Base-by-base conservation (phyloP, 2,797 vertebrate species). In the Sebastes minor region DNA sequence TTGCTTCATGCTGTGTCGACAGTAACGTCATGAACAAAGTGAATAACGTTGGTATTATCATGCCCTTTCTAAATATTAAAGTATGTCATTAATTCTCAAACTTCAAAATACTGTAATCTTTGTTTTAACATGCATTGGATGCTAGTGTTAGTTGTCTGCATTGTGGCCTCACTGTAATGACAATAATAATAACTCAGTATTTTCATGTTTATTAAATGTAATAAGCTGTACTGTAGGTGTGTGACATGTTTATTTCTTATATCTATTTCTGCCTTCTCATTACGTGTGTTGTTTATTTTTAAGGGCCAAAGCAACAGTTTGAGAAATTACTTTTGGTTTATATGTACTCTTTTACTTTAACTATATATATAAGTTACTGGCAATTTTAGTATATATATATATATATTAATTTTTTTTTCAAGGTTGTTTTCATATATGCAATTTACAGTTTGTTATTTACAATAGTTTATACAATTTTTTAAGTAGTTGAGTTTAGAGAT, bases 161-260 rank as follows among this genome's bases (percentile, higher is more conserved):
- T 9, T 75, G 67, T 49, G 57, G 2, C 23, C 7, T 65, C 20
- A 72, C 55, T 78, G 27, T 62, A 63, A 74, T 38, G 61, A 79
- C 46, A 30, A 20, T 11, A n/a, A 20, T 11, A n/a, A 56, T 30
- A 53, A 65, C n/a, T 55, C 2, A 57, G 59, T 80, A 49, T 83
- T 89, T 78, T 78, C 4, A 64, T 5, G 10, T 81, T 60, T 1
- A 81, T 53, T 85, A 84, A 75, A 82, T 56, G n/a, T 56, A 66
- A 79, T n/a, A 52, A n/a, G 1, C 3, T 38, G 18, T 25, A 20
- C 2, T 38, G 18, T 25, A 20, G 12, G 10, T 35, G 18, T 55
- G 22, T 33, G 35, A 30, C 1, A 20, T 64, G 10, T 67, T 55
- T 20, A 3, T 30, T 67, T 55, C 4, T 32, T 38, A 7, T 25